Conservation (phyloP, 2,797 vertebrate species). For the Hyperoplus immaculatus region DNA sequence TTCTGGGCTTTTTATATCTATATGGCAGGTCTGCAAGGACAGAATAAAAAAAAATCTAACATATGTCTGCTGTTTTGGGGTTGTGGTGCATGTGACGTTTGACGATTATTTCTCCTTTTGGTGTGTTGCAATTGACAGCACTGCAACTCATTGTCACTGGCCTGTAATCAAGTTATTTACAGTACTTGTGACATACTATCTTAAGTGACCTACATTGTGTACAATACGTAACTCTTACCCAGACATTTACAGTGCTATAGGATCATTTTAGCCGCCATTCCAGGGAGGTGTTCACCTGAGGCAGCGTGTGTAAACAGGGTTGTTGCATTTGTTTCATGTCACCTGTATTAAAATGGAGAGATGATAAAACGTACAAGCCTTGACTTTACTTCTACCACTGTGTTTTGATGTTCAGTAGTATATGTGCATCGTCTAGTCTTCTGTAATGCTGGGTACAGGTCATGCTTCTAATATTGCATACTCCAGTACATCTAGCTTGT, state of each 20-base stretch:
- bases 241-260: constrained; percentile 81
- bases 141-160: constrained; percentile 78
- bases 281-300: constrained; percentile 76
- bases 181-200: constrained; percentile 82
- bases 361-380: constrained; percentile 81
- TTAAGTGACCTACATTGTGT: constrained; percentile 87
- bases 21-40: constrained; percentile 70
- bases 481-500: background rate
- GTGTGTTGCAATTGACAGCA: constrained; percentile 73
- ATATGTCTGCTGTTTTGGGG: constrained; percentile 83
- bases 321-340: constrained; percentile 90
- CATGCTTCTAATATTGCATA: background rate
- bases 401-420: constrained; percentile 21
- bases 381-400: constrained; percentile 74
- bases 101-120: constrained; percentile 79
- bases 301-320: constrained; percentile 87
- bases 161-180: constrained; percentile 83
- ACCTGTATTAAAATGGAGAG: constrained; percentile 89
- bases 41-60: constrained; percentile 66
- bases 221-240: constrained; percentile 84
- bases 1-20: constrained; percentile 76
- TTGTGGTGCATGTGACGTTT: constrained; percentile 88
- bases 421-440: background rate
- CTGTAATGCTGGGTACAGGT: constrained; percentile 1
- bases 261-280: constrained; percentile 83